phyloP scores from a whole-genome alignment of 2,888 invertebrate genomes.

The Rotaria sp. region DNA sequence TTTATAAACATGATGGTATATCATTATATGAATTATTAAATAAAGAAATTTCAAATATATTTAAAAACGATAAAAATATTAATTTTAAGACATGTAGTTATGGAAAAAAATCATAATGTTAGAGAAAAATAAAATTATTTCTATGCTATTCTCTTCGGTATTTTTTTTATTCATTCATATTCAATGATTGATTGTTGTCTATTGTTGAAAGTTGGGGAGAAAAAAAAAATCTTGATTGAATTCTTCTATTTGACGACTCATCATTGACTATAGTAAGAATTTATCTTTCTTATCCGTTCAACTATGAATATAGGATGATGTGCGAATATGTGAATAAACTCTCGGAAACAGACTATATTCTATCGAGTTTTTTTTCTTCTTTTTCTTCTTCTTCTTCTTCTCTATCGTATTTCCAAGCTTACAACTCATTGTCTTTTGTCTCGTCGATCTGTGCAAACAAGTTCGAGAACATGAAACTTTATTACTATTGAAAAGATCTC shows the following conservation, averaged over 20 bases:
- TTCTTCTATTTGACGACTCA: neutral
- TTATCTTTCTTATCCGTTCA: neutral
- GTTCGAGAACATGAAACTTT: neutral
- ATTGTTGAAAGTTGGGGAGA: neutral
- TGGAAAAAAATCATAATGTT: neutral
- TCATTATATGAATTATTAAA: conserved; percentile 32
- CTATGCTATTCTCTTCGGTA: neutral
- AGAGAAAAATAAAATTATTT: neutral
- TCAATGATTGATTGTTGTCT: neutral
- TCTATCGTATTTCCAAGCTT: neutral
- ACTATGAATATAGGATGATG: neutral
- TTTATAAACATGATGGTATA: conserved; percentile 38
- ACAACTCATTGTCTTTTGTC: neutral
- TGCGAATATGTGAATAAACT: conserved; percentile 10
- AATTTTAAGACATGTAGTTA: neutral
- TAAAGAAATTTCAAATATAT: conserved; percentile 33
- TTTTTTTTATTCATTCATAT: neutral
- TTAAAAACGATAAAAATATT: conserved; percentile 28
- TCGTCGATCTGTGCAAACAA: neutral
- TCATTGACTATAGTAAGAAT: neutral
- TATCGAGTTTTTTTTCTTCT: neutral
- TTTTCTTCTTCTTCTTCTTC: neutral
- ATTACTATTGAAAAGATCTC: neutral
- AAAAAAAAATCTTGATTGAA: neutral
- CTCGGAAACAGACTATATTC: neutral